Percentiles rank a stretch among this genome's conserved stretches.
Conservation (phyloP, 1,140 invertebrate genomes). For the Dinothrombium tinctorium region DNA sequence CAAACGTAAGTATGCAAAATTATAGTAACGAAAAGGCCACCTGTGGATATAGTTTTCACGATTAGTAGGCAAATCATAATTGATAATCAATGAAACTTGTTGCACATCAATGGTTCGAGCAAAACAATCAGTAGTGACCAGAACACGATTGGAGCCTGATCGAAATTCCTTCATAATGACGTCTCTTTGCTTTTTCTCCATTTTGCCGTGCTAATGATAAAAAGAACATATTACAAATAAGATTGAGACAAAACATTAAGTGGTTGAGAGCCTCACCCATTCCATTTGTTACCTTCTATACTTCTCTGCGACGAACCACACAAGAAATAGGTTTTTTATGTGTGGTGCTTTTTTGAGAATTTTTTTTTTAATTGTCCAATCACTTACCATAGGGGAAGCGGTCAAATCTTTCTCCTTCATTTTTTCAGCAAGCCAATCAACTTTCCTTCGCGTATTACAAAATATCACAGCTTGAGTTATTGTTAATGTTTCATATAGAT, state of each 20-base stretch:
- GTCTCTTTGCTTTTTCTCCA: slow-evolving; percentile 93
- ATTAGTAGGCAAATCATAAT: slow-evolving; percentile 33
- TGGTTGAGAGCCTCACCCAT: slow-evolving; percentile 11
- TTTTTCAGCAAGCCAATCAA: slow-evolving; percentile 84
- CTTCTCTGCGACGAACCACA: slow-evolving; percentile 12
- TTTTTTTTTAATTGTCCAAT: background rate
- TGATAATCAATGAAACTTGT: slow-evolving; percentile 35
- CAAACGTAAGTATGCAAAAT: slow-evolving; percentile 3
- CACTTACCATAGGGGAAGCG: slow-evolving; percentile 69
- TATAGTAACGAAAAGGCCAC: slow-evolving; percentile 17
- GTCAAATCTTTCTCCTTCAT: slow-evolving; percentile 89
- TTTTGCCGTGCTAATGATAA: slow-evolving; percentile 85
- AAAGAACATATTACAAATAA: slow-evolving; percentile 2
- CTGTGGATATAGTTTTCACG: slow-evolving; percentile 35
- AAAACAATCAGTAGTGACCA: slow-evolving; percentile 33
- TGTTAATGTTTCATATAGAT: slow-evolving; percentile 91
- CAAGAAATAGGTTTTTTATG: too few species aligned
- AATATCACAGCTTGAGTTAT: slow-evolving; percentile 99
- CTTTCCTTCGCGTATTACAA: slow-evolving; percentile 95
- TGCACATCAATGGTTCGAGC: slow-evolving; percentile 36
- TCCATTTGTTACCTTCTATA: slow-evolving; percentile 4
- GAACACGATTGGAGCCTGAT: slow-evolving; percentile 30
- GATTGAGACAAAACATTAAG: slow-evolving; percentile 9
- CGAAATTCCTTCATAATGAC: slow-evolving; percentile 36
- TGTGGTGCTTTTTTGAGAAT: too few species aligned